Evolutionary conservation across 2,797 vertebrate species (phyloP), one percentile per base, ranked within the genome.

Genomic region (Adelosebastes latens): DNA sequence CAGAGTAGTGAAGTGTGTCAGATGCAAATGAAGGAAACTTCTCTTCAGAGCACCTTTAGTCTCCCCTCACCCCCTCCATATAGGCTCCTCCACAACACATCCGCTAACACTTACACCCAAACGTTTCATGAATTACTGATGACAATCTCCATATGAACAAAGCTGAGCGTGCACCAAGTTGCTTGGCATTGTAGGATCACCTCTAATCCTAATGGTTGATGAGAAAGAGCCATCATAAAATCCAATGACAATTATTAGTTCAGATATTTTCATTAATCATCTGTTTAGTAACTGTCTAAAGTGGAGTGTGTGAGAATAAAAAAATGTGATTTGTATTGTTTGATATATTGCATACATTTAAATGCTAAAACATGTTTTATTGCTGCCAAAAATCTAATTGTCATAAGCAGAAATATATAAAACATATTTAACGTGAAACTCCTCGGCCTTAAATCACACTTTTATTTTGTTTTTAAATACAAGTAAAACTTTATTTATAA

Each of bases 1-100:
- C 89, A 91, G 93, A 92, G 91, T 93, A 93, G 89, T 93, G 88
- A 95, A 94, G 93, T 95, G 95, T 94, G 94, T 90, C 93, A 92
- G 85, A 94, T 95, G 93, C 91, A 95, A 95, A 95, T 95, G 81
- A 93, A 88, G 85, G 86, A 92, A 94, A 94, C 87, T 93, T 93
- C 89, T 94, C 84, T 77, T 79, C 88, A 79, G 84, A 1, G 79
- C 84, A 92, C 90, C 91, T 93, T 89, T 86, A 64, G 85, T 81
- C 87, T 75, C 73, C 83, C 80, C 71, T 82, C 87, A 65, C 74
- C 89, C 75, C 72, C 71, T 82, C 82, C 53, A n/a, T n/a, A 84
- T 56, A 69, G 83, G 72, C 82, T 88, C 84, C 83, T 46, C 88
- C 69, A 86, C 59, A 93, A 84, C 87, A 89, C 82, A 88, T 83